Base-by-base conservation (phyloP, 64 coral and sea anemone species). In the Montipora sp. region DNA sequence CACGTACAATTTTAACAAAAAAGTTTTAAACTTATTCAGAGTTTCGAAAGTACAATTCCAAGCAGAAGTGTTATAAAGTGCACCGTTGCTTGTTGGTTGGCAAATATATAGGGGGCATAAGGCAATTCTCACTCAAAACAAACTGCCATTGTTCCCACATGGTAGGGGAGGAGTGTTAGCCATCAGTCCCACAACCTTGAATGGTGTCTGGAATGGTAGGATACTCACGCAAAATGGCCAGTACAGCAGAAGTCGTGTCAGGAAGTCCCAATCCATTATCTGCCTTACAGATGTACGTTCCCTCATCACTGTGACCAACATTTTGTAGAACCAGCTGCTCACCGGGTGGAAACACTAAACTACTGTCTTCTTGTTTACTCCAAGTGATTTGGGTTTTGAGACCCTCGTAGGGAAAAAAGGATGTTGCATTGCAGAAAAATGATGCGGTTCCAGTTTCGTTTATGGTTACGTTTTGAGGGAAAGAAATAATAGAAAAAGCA, bases 231-330 rank as follows among this genome's bases (percentile, higher is more conserved):
- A 75, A 70, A 57, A 94, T 51, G 15, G 48, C 48, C 24, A 94
- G 10, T 8, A 70, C 36, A 83, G 92, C 92, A 55, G 36, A 6
- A 51, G 92, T 87, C 19, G 87, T 48, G 20, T 89, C 92, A 76
- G 70, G 85, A 13, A 51, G 4, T 0, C 80, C 92, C 19, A 83
- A 13, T 36, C 87, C 92, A 83, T 94, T 94, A 5, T 50, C 8
- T 18, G 87, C 87, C 55, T 58, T 20, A 23, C 92, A 94, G 6
- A 89, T 59, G 48, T 94, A 94, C 45, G 80, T 68, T 22, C 92
- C 92, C 20, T 13, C 22, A 23, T 94, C 92, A 5, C 68, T 45
- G 16, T 49, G 47, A 69, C 51, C 24, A 5, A 89, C 61, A 14
- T 77, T 89, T 3, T 47, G 19, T 23, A 94, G 53, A 82, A 72